Evolutionary conservation across 2,888 invertebrate genomes (phyloP).

Genomic region (Chymomyza fuscimana): DNA sequence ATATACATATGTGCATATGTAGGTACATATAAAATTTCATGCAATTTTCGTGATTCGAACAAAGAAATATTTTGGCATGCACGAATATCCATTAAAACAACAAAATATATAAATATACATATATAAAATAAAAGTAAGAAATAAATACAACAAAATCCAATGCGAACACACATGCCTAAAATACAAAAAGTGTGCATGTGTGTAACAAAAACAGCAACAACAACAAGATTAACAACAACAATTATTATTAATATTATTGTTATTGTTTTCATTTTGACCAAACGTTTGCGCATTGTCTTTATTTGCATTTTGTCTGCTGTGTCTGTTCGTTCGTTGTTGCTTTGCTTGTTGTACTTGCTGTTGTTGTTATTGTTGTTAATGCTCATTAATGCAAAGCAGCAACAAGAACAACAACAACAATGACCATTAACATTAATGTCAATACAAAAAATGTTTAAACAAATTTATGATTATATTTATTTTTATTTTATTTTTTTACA

Average conservation of each 20-base stretch:
- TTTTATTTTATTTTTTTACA: background rate
- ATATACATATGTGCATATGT: too few species aligned
- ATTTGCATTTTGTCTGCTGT: background rate
- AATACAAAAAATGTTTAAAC: background rate
- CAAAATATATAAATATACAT: background rate
- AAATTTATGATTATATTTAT: background rate
- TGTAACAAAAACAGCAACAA: conserved; percentile 14
- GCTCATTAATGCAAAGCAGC: conserved; percentile 16
- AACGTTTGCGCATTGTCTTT: conserved; percentile 23
- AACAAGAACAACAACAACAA: background rate
- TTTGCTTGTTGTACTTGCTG: conserved; percentile 10
- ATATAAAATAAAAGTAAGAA: background rate
- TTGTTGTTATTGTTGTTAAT: background rate
- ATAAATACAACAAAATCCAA: conserved; percentile 3
- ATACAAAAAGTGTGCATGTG: background rate
- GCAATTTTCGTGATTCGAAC: conserved; percentile 57
- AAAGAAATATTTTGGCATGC: conserved; percentile 63
- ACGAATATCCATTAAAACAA: conserved; percentile 57
- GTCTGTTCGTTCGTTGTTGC: background rate
- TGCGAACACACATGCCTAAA: background rate
- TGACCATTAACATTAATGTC: background rate
- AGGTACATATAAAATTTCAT: conserved; percentile 36
- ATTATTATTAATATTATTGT: conserved; percentile 30
- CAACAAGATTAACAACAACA: conserved; percentile 20
- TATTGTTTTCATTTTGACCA: conserved; percentile 36